phyloP scores from a whole-genome alignment of 1,140 invertebrate species.

The Adoxophyes honmai region DNA sequence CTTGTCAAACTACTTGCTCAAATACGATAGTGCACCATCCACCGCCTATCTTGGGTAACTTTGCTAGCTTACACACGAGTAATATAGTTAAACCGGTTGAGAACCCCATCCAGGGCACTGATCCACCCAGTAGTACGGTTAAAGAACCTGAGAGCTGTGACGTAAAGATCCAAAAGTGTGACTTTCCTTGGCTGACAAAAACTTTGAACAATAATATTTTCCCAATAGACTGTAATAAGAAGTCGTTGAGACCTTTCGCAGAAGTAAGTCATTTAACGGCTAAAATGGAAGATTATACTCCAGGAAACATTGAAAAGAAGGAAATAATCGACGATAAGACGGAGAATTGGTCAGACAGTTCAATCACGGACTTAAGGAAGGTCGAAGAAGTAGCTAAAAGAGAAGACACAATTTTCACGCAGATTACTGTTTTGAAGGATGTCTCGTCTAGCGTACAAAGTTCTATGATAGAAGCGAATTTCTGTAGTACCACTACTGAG shows the following conservation, averaged over 20 bases:
- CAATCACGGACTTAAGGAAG: constrained; percentile 43
- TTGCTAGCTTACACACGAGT: constrained; percentile 56
- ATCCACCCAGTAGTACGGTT: constrained; percentile 68
- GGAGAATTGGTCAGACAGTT: constrained; percentile 25
- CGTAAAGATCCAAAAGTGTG: constrained; percentile 55
- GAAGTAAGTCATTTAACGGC: constrained; percentile 59
- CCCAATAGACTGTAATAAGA: constrained; percentile 60
- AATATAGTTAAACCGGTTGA: constrained; percentile 72
- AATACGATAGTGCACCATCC: constrained; percentile 60
- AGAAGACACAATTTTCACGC: constrained; percentile 66
- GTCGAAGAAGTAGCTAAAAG: constrained; percentile 61
- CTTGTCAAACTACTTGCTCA: constrained; percentile 54
- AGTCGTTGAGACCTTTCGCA: constrained; percentile 64
- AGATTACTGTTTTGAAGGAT: constrained; percentile 70
- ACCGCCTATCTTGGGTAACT: constrained; percentile 48
- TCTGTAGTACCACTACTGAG: constrained; percentile 59
- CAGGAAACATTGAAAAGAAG: constrained; percentile 27
- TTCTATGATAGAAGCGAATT: constrained; percentile 68
- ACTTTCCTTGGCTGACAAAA: constrained; percentile 73
- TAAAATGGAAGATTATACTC: constrained; percentile 45
- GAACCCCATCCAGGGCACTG: constrained; percentile 67
- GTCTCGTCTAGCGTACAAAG: constrained; percentile 66
- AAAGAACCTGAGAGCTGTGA: constrained; percentile 59
- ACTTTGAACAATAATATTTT: constrained; percentile 72
- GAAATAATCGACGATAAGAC: constrained; percentile 23